phyloP scores from a whole-genome alignment of 2,888 invertebrate genomes.

The Eupeodes luniger region DNA sequence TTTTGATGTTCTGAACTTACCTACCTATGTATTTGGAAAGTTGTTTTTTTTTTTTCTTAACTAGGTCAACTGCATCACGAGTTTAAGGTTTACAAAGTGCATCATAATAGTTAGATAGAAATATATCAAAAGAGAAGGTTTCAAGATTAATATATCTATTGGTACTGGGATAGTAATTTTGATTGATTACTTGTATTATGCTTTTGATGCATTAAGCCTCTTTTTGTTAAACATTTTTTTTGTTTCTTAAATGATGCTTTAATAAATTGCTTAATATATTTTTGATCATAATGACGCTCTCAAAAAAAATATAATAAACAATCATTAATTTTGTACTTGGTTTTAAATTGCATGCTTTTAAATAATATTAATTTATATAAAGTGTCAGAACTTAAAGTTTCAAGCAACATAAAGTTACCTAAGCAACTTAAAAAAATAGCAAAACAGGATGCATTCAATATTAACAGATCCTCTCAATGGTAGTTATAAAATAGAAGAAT shows the following conservation, averaged over 20 bases:
- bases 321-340: too few species aligned
- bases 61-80: conserved; percentile 15
- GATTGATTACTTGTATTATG: neutral
- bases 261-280: neutral
- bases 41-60: conserved; percentile 16
- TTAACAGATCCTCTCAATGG: too few species aligned
- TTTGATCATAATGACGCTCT: too few species aligned
- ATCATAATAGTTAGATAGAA: neutral
- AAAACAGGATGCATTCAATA: too few species aligned
- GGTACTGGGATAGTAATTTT: neutral
- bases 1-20: neutral
- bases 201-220: neutral
- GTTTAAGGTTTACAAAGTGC: neutral
- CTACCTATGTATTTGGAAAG: neutral
- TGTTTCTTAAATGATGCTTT: neutral
- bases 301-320: too few species aligned
- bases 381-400: too few species aligned
- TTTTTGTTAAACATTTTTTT: neutral
- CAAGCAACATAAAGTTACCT: too few species aligned
- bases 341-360: too few species aligned
- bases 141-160: neutral
- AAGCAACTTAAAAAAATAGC: too few species aligned
- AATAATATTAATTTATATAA: too few species aligned
- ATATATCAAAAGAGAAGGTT: neutral
- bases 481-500: too few species aligned